Evolutionary conservation across 2,888 invertebrate species (phyloP), one percentile per base, ranked within the genome.

Genomic region (Caenorhabditis auriculariae): DNA sequence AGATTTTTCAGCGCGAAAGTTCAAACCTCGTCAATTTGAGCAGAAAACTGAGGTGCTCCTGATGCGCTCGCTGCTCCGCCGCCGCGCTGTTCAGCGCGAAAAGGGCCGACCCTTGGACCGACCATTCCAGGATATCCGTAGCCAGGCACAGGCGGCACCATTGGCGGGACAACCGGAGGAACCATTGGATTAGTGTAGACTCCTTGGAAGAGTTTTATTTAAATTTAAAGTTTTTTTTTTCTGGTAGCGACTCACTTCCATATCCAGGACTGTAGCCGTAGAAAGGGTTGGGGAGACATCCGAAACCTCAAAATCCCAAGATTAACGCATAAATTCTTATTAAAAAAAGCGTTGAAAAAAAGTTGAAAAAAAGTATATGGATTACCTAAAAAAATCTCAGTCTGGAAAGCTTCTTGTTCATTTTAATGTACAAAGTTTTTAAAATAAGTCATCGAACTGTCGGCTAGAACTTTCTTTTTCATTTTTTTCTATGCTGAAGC

Each of bases 71-170:
- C n/a, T 7, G 61, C 60, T 9, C 47, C 58, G 12, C 49, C 51
- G 23, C 58, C 59, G 21, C 58, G 28, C 44, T 68, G 68, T 51
- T 72, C 69, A 3, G 72, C 63, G 21, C 72, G 43, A 55, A 66
- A 72, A n/a, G 72, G 72, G 2, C 72, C 72, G 3, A 71, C 54
- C 47, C 71, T 32, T 21, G 69, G 66, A 9, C 55, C 47, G 19
- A 43, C 27, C 19, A 58, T 54, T 17, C 42, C 46, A 21, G 60
- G 63, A 15, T 49, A 60, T 7, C 38, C 60, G 9, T 53, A 53
- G 7, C 37, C 44, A 6, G 9, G 43, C 28, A 23, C 46, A 27
- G 43, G 52, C 15, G 29, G 44, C 45, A 12, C 46, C 46, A 38
- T 28, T 47, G 45, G 21, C n/a, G n/a, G 47, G 15, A 4, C 54